Percentiles rank a stretch among this genome's conserved stretches.
These are phyloP conservation scores for Leucophenga varia DNA, from an alignment of 1,140 invertebrate genomes.

Conservation along the genomic window DNA sequence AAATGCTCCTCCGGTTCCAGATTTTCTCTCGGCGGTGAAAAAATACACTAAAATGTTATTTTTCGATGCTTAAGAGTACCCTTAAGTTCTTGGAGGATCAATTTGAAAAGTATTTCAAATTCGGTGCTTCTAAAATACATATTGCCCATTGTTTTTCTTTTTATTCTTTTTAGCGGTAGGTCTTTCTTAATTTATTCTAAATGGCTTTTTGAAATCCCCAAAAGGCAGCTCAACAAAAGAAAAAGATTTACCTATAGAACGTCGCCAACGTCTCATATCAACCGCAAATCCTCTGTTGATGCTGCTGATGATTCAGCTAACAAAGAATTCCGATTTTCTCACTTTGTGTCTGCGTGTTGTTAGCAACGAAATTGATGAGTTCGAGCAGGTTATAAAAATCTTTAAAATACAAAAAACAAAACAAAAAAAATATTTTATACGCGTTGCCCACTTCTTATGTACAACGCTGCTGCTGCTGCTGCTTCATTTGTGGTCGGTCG, in stretches of 20 bases:
- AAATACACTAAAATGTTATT: no score
- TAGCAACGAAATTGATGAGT: constrained; percentile 52
- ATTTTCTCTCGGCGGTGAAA: no score
- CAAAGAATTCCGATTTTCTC: constrained; percentile 46
- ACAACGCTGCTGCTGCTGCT: constrained; percentile 28
- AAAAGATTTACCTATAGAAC: constrained; percentile 51
- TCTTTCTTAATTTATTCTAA: constrained; percentile 51
- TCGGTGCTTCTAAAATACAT: no score
- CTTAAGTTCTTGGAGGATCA: no score
- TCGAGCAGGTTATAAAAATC: constrained; percentile 52
- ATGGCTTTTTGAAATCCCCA: constrained; percentile 50
- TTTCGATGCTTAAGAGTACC: no score
- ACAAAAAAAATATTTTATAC: no score
- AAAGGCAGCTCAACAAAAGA: constrained; percentile 39
- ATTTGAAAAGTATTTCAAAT: no score
- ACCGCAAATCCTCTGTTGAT: constrained; percentile 18
- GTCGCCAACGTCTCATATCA: constrained; percentile 17
- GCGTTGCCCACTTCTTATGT: no score
- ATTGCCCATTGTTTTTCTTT: no score
- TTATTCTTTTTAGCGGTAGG: constrained; percentile 44
- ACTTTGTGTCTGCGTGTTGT: constrained; percentile 53
- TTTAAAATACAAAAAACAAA: constrained; percentile 1
- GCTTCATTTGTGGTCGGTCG: constrained; percentile 15
- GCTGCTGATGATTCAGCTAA: constrained; percentile 42
- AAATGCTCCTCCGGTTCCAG: no score